Base-by-base conservation (phyloP, 2,888 invertebrate genomes). In the Portevinia maculata region DNA sequence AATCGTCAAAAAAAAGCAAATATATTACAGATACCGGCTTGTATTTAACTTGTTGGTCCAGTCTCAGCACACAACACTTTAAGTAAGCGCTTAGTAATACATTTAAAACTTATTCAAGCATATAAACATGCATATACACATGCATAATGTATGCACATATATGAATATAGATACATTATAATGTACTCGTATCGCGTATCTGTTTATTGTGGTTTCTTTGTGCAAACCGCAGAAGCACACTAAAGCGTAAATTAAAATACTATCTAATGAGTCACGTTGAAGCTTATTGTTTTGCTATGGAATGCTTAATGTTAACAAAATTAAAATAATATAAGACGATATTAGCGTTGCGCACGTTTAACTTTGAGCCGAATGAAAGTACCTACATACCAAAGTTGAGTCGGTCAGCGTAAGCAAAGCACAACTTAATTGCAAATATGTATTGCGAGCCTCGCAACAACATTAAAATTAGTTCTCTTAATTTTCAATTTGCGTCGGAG, bases 251-350 rank as follows among this genome's bases (percentile, higher is more conserved):
- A 74, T 13, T 67, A 48, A 30, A 60, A 15, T 24, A 21, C 30
- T 15, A 7, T 13, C 13, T 11, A 28, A 62, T 76, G 76, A 81
- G 52, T 81, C 70, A 81, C 55, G 28, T 59, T 46, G 30, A n/a
- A 37, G 53, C 28, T 15, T 19, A 17, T 30, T 3, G n/a, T 62
- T 37, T 64, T 34, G 39, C 15, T 37, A 52, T 65, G 28, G 28
- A 71, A 78, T 78, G 24, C 28, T 44, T 48, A 67, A 67, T 71
- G 71, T 41, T 21, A 79, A 67, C 32, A 11, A 59, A 34, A 46
- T 24, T 53, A 46, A 46, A 48, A 79, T 24, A 5, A 24, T 24
- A 24, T 24, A 24, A 24, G 2, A 24, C 24, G 5, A 24, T 24
- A n/a, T n/a, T n/a, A n/a, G n/a, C n/a, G n/a, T 24, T 2, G 24